A percentile compares a stretch with the other conserved stretches of the same genome.
These are phyloP conservation scores for Tenthredo livida DNA, from an alignment of 2,888 invertebrate genomes.

Conservation along the genomic window DNA sequence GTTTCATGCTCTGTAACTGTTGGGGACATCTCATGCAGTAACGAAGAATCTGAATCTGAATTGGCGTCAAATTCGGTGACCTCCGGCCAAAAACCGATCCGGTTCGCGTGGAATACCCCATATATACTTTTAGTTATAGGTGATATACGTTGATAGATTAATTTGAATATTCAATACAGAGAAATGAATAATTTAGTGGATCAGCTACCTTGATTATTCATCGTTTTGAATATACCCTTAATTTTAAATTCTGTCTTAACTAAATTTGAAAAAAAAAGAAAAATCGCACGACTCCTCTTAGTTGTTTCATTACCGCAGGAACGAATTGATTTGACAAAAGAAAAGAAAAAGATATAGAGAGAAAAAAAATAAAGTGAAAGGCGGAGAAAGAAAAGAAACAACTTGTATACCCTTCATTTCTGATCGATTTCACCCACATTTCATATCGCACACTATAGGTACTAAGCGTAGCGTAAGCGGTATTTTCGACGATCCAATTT, in stretches of 20 bases:
- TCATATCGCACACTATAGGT: slow-evolving; percentile 3
- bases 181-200: background rate
- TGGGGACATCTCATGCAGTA: no score
- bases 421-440: background rate
- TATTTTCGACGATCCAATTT: background rate
- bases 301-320: background rate
- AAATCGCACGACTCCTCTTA: background rate
- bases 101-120: no score
- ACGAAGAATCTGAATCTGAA: no score
- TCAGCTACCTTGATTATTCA: background rate
- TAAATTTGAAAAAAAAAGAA: background rate
- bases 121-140: no score
- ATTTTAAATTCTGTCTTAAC: background rate
- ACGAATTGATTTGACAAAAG: background rate
- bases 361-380: background rate
- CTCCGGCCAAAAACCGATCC: no score
- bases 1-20: no score
- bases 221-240: background rate
- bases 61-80: no score
- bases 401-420: background rate
- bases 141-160: background rate
- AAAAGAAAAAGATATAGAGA: background rate
- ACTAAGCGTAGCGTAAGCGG: background rate
- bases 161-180: slow-evolving; percentile 26
- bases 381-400: background rate